Evolutionary conservation across 2,113 vertebrate genomes (phyloP).

Genomic region (Pampusana beccarii): DNA sequence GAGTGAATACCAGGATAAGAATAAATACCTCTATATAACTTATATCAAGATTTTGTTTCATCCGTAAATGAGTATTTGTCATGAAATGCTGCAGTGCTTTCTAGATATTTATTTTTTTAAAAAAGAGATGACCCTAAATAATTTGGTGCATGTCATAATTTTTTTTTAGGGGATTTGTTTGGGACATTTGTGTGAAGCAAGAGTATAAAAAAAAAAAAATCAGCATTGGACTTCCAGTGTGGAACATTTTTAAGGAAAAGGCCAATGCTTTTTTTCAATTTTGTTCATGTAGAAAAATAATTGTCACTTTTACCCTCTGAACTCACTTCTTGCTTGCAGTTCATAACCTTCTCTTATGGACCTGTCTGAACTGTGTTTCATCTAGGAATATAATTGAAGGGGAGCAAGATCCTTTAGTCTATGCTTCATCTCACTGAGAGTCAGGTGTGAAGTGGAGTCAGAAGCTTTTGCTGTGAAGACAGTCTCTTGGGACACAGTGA

Average conservation of each 20-base stretch:
- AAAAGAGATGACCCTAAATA: not conserved
- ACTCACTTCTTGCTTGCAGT: slow-evolving; percentile 13
- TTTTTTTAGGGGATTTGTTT: accelerated
- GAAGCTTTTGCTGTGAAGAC: not conserved
- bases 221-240: not conserved
- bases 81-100: not conserved
- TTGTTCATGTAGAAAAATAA: slow-evolving; percentile 25
- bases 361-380: not conserved
- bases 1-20: not conserved
- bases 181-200: not conserved
- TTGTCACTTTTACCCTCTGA: slow-evolving; percentile 23
- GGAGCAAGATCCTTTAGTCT: not conserved
- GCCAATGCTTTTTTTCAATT: not conserved
- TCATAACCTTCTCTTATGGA: not conserved
- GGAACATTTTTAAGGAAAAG: not conserved
- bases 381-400: not conserved
- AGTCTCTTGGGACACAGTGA: not conserved
- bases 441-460: slow-evolving; percentile 12
- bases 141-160: not conserved
- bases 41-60: not conserved
- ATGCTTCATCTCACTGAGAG: slow-evolving; percentile 10
- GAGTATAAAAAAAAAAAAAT: not conserved
- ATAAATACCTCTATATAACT: not conserved
- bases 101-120: not conserved
- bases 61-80: not conserved